Base-by-base conservation (phyloP, 2,888 invertebrate species). In the Odontomyia ornata region DNA sequence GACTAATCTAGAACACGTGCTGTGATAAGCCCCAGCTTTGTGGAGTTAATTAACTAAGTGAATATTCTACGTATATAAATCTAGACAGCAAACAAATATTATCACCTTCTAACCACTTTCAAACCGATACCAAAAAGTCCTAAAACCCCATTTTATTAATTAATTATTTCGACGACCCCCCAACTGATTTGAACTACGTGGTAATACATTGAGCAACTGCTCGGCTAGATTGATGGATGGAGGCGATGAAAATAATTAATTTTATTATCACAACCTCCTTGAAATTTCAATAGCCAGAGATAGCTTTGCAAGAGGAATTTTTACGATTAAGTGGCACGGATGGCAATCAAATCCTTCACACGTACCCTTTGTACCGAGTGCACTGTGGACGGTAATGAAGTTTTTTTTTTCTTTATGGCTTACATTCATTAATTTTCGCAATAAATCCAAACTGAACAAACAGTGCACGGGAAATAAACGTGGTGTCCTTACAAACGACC, bases 371-470 rank as follows among this genome's bases (percentile, higher is more conserved):
- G 36, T 9, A 4, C n/a, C 23, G 52, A 9, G 18, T 4, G 25
- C 23, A 23, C 60, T 23, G 25, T 7, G 64, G 30, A 64, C 28
- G 23, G 64, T 43, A 46, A 67, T 67, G 67, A 67, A 67, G 30
- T 67, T 21, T 18, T 5, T 23, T 71, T 71, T 67, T n/a, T n/a
- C n/a, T n/a, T 64, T 71, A 46, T 71, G 13, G 46, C 71, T 25
- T 18, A 21, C 46, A 47, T 71, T 71, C 71, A 47, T 71, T 71
- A 71, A 71, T 71, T 71, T 52, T 13, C n/a, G 25, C 71, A 23
- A 71, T 71, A 71, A 71, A 71, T 71, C 52, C 52, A 27, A 23
- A n/a, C n/a, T 25, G 46, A 47, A 7, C 27, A n/a, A 64, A 28
- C 28, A 64, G 64, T 30, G 36, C 18, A 52, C 47, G 47, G 71